Evolutionary conservation across 92 coral and sea anemone species (phyloP).

Genomic region (Porites divaricata): DNA sequence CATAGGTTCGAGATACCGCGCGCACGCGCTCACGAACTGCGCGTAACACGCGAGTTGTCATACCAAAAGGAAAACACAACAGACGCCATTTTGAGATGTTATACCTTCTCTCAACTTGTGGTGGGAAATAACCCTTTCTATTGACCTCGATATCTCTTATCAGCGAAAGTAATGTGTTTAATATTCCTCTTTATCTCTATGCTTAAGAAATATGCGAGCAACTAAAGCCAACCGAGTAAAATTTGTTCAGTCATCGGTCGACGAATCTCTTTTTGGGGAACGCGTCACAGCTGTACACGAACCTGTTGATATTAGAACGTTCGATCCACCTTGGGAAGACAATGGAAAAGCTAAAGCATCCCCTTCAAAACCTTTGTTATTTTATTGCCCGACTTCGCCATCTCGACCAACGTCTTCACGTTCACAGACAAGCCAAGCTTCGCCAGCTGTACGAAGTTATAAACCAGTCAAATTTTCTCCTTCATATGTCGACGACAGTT

Average conservation of each 20-base stretch:
- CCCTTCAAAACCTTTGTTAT: slow-evolving; percentile 77
- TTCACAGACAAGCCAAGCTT: slow-evolving; percentile 37
- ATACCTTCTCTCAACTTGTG: no score
- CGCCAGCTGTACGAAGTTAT: slow-evolving; percentile 48
- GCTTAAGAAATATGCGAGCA: slow-evolving; percentile 7
- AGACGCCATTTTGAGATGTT: neutral
- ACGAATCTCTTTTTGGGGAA: slow-evolving; percentile 90
- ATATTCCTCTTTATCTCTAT: no score
- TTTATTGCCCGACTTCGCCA: slow-evolving; percentile 82
- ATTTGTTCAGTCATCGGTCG: slow-evolving; percentile 75
- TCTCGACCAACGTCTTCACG: slow-evolving; percentile 45
- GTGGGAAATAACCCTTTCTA: no score
- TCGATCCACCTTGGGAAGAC: slow-evolving; percentile 92
- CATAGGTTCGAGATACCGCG: neutral
- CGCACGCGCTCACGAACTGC: neutral
- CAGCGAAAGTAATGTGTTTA: no score
- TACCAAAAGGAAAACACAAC: neutral
- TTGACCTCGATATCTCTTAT: no score
- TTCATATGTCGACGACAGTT: slow-evolving; percentile 73
- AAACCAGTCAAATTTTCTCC: slow-evolving; percentile 82
- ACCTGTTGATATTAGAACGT: slow-evolving; percentile 63
- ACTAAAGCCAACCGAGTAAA: slow-evolving; percentile 42
- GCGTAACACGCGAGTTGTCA: neutral
- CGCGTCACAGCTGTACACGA: slow-evolving; percentile 67
- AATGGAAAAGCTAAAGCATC: slow-evolving; percentile 64